A percentile compares a stretch with the other conserved stretches of the same genome.
Conservation (phyloP, 2,888 invertebrate species). For the Gnatocerus cornutus region DNA sequence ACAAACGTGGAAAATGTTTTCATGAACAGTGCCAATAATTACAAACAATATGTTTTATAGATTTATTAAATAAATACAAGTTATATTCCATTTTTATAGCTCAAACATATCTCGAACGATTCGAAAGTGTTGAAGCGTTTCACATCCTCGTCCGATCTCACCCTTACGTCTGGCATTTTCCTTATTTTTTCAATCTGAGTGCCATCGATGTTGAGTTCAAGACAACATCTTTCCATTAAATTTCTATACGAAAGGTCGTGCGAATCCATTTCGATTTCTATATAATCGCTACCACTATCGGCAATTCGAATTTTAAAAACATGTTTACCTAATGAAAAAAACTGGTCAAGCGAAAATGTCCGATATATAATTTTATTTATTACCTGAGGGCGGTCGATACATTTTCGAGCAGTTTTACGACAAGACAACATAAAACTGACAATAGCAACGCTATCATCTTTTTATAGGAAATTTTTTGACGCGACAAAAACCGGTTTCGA, state of each 20-base stretch:
- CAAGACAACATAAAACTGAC: conserved; percentile 33
- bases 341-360: conserved; percentile 23
- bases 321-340: conserved; percentile 36
- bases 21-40: conserved; percentile 61
- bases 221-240: conserved; percentile 37
- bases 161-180: conserved; percentile 31
- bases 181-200: conserved; percentile 33
- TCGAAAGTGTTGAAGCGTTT: conserved; percentile 34
- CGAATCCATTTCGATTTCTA: conserved; percentile 40
- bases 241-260: conserved; percentile 23
- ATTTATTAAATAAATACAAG: conserved; percentile 20
- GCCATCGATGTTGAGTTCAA: conserved; percentile 32
- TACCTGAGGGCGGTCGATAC: conserved; percentile 36
- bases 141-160: conserved; percentile 37
- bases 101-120: conserved; percentile 28
- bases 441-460: conserved; percentile 30
- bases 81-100: conserved; percentile 63
- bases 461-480: conserved; percentile 23
- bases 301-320: conserved; percentile 38
- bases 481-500: conserved; percentile 24
- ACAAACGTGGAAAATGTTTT: conserved; percentile 71
- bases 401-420: conserved; percentile 29
- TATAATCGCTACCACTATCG: conserved; percentile 18
- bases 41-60: conserved; percentile 62
- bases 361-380: conserved; percentile 36